Evolutionary conservation across 1,140 invertebrate species (phyloP).

Genomic region (Tigriopus japonicus): DNA sequence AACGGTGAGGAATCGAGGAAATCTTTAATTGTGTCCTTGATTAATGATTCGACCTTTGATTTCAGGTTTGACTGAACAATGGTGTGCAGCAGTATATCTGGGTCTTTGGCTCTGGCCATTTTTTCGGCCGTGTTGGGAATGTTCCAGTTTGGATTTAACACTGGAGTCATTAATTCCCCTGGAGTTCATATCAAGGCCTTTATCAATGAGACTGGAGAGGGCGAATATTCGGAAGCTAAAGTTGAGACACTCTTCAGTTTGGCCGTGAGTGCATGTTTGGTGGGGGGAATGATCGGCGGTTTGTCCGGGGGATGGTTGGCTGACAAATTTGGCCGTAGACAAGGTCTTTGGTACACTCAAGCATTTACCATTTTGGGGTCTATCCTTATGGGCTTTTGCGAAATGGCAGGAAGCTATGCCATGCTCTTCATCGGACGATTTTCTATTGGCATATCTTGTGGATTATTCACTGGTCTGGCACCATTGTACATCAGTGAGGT

Average conservation of each 20-base stretch:
- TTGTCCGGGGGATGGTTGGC: conserved; percentile 51
- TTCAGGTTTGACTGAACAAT: too few species aligned
- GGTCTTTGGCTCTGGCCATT: conserved; percentile 40
- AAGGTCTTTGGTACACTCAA: conserved; percentile 60
- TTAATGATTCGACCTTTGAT: too few species aligned
- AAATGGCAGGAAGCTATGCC: conserved; percentile 42
- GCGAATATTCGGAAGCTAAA: neutral
- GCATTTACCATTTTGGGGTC: conserved; percentile 39
- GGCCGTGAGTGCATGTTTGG: conserved; percentile 63
- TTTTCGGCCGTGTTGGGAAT: conserved; percentile 58
- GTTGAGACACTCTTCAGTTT: conserved; percentile 38
- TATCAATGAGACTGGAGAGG: neutral
- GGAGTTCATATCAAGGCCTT: conserved; percentile 37
- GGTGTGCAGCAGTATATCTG: too few species aligned
- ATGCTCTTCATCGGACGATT: conserved; percentile 55
- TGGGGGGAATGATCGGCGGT: conserved; percentile 79
- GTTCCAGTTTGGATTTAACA: conserved; percentile 87
- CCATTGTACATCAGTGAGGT: conserved; percentile 76
- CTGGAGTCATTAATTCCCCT: conserved; percentile 69
- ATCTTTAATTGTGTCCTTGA: too few species aligned
- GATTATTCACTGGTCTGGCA: conserved; percentile 58
- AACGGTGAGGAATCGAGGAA: too few species aligned
- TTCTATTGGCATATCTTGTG: conserved; percentile 61
- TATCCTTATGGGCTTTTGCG: conserved; percentile 34
- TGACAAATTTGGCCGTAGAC: conserved; percentile 17